Percentiles rank a stretch among this genome's conserved stretches.
These are phyloP conservation scores for Falco punctatus DNA, from an alignment of 2,113 vertebrate genomes.

Conservation along the genomic window DNA sequence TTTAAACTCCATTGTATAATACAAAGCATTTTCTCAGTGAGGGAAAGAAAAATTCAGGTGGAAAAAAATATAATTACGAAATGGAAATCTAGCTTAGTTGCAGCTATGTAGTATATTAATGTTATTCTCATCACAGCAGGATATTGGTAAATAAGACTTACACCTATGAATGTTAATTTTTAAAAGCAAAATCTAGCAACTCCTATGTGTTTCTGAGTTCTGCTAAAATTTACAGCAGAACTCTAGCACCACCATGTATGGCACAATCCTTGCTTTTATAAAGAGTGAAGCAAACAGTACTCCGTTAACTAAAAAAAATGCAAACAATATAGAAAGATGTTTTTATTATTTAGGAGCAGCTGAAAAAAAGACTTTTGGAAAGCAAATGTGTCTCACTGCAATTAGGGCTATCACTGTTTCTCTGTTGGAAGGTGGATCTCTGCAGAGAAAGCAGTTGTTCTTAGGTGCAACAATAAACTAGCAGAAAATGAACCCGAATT, in stretches of 20 bases:
- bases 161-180: slow-evolving; percentile 55
- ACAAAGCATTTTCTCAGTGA: slow-evolving; percentile 29
- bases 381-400: background rate
- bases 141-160: slow-evolving; percentile 55
- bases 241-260: background rate
- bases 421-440: background rate
- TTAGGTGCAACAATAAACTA: background rate
- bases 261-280: background rate
- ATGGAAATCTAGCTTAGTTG: slow-evolving; percentile 22
- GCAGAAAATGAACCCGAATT: background rate
- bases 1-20: background rate
- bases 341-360: background rate
- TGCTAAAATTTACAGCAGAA: background rate
- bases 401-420: background rate
- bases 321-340: background rate
- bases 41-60: slow-evolving; percentile 33
- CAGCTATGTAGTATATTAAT: slow-evolving; percentile 21
- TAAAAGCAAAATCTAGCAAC: background rate
- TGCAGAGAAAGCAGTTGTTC: background rate
- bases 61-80: slow-evolving; percentile 44
- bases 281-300: background rate
- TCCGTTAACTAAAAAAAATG: background rate
- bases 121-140: slow-evolving; percentile 63
- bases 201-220: background rate
- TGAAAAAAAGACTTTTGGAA: background rate